Evolutionary conservation across 2,797 vertebrate species (phyloP).

Genomic region (Percopsis omiscomaycus): DNA sequence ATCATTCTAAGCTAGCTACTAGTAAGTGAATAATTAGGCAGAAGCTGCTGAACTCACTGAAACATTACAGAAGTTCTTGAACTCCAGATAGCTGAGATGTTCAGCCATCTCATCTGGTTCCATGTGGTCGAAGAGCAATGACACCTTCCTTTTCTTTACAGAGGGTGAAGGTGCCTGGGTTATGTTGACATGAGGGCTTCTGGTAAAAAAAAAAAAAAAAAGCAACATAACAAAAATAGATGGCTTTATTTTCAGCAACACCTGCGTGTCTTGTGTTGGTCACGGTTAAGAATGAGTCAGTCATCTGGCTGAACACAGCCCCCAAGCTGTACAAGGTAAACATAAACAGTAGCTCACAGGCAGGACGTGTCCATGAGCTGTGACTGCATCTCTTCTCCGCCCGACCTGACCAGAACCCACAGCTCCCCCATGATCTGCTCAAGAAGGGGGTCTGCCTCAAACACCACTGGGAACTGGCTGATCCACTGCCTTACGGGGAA

Average conservation of each 20-base stretch:
- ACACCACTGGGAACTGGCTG: slow-evolving; percentile 79
- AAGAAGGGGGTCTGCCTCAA: slow-evolving; percentile 81
- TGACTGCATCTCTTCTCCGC: slow-evolving; percentile 72
- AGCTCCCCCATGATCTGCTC: slow-evolving; percentile 85
- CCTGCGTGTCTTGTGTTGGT: neutral
- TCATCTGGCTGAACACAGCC: neutral
- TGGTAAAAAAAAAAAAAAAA: slow-evolving; percentile 35
- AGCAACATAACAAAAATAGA: neutral
- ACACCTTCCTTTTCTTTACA: slow-evolving; percentile 92
- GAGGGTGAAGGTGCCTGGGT: slow-evolving; percentile 76
- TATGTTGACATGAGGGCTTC: slow-evolving; percentile 65
- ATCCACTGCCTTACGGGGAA: slow-evolving; percentile 83
- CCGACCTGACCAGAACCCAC: slow-evolving; percentile 79
- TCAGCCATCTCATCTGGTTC: slow-evolving; percentile 86
- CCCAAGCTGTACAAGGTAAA: neutral
- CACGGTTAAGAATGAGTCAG: neutral
- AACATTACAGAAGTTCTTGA: slow-evolving; percentile 89
- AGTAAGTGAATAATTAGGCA: neutral
- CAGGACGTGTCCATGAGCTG: slow-evolving; percentile 77
- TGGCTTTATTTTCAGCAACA: slow-evolving; percentile 16
- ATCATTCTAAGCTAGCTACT: too few species aligned
- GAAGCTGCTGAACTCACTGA: slow-evolving; percentile 72
- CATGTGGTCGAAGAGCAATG: slow-evolving; percentile 91
- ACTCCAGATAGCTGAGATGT: slow-evolving; percentile 91
- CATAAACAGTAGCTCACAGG: slow-evolving; percentile 73